Base-by-base conservation (phyloP, 1,140 invertebrate genomes). In the Drosophila baimaii region DNA sequence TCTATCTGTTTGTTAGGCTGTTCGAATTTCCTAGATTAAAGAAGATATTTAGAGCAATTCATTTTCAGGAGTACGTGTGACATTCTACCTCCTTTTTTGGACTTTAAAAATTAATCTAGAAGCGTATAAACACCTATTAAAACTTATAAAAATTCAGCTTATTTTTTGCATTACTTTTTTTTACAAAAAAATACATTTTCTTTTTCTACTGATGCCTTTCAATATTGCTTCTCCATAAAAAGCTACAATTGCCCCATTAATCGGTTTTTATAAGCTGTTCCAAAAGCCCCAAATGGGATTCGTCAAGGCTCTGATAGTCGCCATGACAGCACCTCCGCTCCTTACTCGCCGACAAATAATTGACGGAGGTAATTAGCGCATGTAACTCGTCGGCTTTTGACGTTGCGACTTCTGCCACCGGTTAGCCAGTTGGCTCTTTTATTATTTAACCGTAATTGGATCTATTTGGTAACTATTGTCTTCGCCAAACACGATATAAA, bases 391-490 rank as follows among this genome's bases (percentile, higher is more conserved):
- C 65, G 29, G 35, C 65, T 37, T 63, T 61, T 65, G 66, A 70
- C 65, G 25, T 63, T 68, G 55, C 55, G 62, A 47, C 63, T 54
- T 79, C 47, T 35, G 43, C 39, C 47, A 33, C 21, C 56, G 46
- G 44, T 58, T 58, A 65, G 51, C 23, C 61, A 21, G 63, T 17
- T 49, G 51, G 19, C 57, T 70, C 31, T 61, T 71, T 89, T 75
- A 89, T 86, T 86, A 88, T 88, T 86, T 74, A 83, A 59, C 63
- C 59, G 71, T 86, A 86, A 86, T 86, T 88, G 83, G 76, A 59
- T 76, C 85, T 88, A 86, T 88, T 88, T 77, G 71, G 62, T 59
- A 59, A 69, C 56, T 62, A 68, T 81, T 86, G 82, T 86, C 82
- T 69, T 69, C 13, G 19, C 37, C 46, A 66, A 69, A 66, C 62